phyloP scores from a whole-genome alignment of 2,888 invertebrate genomes.

The Lasioglossum pauxillum region DNA sequence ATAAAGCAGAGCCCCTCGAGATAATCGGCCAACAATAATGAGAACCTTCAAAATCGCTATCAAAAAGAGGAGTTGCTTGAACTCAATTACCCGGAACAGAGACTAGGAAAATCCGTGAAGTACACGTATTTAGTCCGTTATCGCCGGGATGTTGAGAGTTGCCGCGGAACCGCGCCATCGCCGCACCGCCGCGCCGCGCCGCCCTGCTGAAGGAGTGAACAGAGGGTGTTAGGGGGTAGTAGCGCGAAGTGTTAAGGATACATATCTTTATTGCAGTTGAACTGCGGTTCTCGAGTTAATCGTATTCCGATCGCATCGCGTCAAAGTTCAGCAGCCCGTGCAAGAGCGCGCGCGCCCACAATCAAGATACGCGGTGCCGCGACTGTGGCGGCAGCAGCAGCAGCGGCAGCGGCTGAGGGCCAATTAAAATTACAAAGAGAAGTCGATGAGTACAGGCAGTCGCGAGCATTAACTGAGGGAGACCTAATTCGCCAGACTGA shows the following conservation, averaged over 20 bases:
- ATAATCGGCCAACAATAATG: background rate
- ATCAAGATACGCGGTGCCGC: slow-evolving; percentile 58
- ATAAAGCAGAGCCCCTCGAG: background rate
- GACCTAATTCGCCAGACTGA: slow-evolving; percentile 50
- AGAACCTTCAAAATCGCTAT: background rate
- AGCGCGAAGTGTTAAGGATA: slow-evolving; percentile 18
- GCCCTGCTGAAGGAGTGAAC: background rate
- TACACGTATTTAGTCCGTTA: slow-evolving; percentile 22
- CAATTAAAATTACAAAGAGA: slow-evolving; percentile 73
- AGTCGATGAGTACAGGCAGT: slow-evolving; percentile 53
- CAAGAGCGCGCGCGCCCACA: slow-evolving; percentile 50
- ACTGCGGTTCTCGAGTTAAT: slow-evolving; percentile 46
- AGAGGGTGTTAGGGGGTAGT: background rate
- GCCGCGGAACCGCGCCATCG: slow-evolving; percentile 10
- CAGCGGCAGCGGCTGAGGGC: slow-evolving; percentile 40
- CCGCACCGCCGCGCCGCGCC: background rate
- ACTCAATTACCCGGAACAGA: background rate
- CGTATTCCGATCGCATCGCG: slow-evolving; percentile 61
- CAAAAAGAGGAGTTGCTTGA: background rate
- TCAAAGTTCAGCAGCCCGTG: slow-evolving; percentile 37
- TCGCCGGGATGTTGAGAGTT: slow-evolving; percentile 18
- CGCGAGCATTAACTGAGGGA: slow-evolving; percentile 52
- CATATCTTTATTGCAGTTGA: slow-evolving; percentile 37
- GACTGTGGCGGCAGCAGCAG: slow-evolving; percentile 16
- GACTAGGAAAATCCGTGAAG: slow-evolving; percentile 10